Percentiles rank a stretch among this genome's conserved stretches.
phyloP scores from a whole-genome alignment of 2,113 vertebrate species.

The Dasyurus viverrinus region DNA sequence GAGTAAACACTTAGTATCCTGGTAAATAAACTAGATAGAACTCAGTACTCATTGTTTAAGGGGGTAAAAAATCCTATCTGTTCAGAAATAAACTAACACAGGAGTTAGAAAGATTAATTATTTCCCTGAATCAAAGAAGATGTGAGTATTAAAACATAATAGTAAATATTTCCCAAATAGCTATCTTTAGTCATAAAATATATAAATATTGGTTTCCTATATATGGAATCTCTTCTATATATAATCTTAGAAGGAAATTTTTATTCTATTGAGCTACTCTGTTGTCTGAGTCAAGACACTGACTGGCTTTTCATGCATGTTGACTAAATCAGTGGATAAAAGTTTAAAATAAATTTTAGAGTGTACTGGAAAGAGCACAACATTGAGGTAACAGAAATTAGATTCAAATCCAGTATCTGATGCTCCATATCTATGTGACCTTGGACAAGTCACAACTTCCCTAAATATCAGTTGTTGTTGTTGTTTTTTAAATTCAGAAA shows the following conservation, averaged over 20 bases:
- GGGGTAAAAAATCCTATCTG: conserved; percentile 21
- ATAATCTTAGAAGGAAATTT: conserved; percentile 11
- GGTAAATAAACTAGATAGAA: conserved; percentile 13
- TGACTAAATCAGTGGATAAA: neutral
- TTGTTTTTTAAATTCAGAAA: neutral
- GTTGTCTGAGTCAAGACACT: conserved; percentile 44
- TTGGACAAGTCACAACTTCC: neutral
- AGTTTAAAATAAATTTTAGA: neutral
- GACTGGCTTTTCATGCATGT: neutral
- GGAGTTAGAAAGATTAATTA: conserved; percentile 23
- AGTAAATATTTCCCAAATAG: conserved; percentile 50
- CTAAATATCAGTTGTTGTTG: no score
- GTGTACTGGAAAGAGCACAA: neutral
- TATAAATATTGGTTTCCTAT: conserved; percentile 34
- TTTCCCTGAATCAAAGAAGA: conserved; percentile 42
- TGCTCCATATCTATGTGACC: neutral
- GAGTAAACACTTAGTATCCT: conserved; percentile 36
- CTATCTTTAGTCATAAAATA: conserved; percentile 23
- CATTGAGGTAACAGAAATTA: neutral
- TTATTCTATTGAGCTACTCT: conserved; percentile 26
- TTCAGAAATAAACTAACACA: conserved; percentile 36
- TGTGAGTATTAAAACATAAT: conserved; percentile 53
- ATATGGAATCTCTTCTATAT: conserved; percentile 36
- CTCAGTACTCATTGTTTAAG: conserved; percentile 23
- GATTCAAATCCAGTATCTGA: neutral